Conservation (phyloP, 2,113 vertebrate genomes). For the Scopus umbretta region DNA sequence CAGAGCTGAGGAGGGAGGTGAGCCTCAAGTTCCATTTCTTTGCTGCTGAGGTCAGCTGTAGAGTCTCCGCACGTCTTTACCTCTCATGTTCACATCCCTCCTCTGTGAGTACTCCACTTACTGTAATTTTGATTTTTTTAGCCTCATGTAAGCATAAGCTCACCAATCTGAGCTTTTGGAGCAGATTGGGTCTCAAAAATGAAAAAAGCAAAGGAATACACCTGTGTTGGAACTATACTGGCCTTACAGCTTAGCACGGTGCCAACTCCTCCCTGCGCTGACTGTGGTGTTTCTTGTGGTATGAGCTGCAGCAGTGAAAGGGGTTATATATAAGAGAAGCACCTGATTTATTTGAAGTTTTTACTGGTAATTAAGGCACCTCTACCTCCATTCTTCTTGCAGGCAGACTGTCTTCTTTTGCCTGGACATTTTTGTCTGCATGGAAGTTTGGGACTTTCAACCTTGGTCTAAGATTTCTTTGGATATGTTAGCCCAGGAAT, state of each 20-base stretch:
- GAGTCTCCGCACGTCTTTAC: neutral
- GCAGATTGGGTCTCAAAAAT: neutral
- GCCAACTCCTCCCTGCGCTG: neutral
- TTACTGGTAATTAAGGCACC: neutral
- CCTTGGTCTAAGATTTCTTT: neutral
- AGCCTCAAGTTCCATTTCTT: neutral
- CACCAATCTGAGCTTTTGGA: neutral
- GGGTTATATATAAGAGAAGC: neutral
- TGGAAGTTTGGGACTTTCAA: neutral
- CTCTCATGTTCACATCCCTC: neutral
- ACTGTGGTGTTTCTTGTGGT: neutral
- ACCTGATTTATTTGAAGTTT: neutral
- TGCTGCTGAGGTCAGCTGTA: fast-evolving
- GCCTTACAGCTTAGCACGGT: neutral
- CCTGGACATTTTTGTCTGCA: neutral
- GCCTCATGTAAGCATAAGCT: neutral
- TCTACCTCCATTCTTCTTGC: neutral
- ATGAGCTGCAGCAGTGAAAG: neutral
- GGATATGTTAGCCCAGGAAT: neutral
- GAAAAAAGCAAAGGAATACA: neutral
- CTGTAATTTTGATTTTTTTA: neutral
- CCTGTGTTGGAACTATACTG: neutral
- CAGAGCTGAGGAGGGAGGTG: neutral
- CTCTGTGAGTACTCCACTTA: neutral
- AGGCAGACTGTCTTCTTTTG: neutral